Evolutionary conservation across 2,113 vertebrate species (phyloP).

Genomic region (Herpetotheres cachinnans): DNA sequence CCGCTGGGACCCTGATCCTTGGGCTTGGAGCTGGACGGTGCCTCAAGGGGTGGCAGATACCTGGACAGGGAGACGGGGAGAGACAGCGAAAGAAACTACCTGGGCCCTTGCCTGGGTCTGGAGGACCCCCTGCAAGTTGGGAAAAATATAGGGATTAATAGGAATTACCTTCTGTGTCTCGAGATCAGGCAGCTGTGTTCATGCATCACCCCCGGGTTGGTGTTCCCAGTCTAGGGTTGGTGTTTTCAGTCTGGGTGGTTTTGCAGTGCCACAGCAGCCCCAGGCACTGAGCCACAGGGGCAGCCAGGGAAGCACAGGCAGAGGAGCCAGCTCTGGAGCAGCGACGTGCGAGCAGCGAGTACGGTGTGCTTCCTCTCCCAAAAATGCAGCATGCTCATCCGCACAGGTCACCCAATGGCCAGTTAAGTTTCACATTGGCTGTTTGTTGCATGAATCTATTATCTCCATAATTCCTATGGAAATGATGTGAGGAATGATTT

Average conservation of each 20-base stretch:
- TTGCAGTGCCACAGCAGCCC: background rate
- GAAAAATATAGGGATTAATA: background rate
- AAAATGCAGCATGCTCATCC: accelerated
- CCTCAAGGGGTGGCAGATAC: background rate
- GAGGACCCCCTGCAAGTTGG: background rate
- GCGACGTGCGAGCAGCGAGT: background rate
- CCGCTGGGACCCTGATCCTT: background rate
- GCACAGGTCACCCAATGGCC: background rate
- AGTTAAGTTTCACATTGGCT: background rate
- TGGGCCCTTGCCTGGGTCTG: background rate
- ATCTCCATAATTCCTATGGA: background rate
- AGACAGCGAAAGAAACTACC: background rate
- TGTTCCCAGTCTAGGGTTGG: background rate
- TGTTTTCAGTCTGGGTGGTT: background rate
- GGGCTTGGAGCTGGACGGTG: background rate
- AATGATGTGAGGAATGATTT: background rate
- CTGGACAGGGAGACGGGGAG: background rate
- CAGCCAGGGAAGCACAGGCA: background rate
- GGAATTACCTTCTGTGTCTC: background rate
- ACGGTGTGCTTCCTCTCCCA: background rate
- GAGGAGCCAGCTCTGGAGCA: background rate
- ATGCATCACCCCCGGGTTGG: too few relatives aligned
- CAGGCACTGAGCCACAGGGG: background rate
- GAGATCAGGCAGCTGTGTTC: background rate
- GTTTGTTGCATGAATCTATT: background rate